Percentiles rank a stretch among this genome's conserved stretches.
Conservation (phyloP, 2,113 vertebrate species). For the Pterocles gutturalis region DNA sequence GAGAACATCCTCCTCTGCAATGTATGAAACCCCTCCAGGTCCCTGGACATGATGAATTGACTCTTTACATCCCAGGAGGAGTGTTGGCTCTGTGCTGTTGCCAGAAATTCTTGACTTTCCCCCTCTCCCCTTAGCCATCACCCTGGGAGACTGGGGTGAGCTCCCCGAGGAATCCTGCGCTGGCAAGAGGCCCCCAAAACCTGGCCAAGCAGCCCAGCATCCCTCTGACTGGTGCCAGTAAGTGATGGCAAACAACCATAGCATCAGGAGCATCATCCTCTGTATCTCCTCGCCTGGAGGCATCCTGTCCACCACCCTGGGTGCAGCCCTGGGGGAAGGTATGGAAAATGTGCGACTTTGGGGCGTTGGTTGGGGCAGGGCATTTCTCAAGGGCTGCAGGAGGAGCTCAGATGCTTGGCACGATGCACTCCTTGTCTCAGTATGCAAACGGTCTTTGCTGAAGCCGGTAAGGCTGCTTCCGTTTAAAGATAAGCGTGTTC, state of each 20-base stretch:
- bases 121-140: background rate
- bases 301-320: accelerated
- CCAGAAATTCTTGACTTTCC: background rate
- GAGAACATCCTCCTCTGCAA: background rate
- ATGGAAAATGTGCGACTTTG: accelerated
- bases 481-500: background rate
- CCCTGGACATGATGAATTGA: accelerated
- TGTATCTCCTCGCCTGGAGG: accelerated
- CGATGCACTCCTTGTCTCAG: accelerated
- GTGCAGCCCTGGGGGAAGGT: background rate
- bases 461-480: background rate
- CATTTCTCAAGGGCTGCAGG: background rate
- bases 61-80: background rate
- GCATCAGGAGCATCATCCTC: background rate
- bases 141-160: background rate
- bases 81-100: accelerated
- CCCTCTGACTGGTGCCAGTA: background rate
- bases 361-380: background rate
- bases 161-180: background rate
- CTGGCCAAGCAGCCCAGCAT: background rate
- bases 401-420: background rate
- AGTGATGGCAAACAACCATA: accelerated
- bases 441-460: accelerated
- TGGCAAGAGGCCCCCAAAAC: background rate
- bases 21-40: background rate